Evolutionary conservation across 92 coral and sea anemone genomes (phyloP).

Genomic region (Porites lobata): DNA sequence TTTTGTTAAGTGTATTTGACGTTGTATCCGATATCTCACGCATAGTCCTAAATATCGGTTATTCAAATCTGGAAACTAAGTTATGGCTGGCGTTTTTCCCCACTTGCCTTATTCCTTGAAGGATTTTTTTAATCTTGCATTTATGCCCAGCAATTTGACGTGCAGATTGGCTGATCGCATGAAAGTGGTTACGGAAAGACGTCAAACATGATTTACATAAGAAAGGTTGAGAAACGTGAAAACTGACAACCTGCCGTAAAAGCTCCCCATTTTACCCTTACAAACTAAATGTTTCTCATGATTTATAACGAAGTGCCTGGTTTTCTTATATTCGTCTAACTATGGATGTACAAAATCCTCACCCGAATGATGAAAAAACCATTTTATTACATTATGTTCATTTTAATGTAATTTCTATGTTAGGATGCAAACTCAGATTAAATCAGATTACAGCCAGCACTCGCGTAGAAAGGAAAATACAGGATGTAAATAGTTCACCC

Average conservation of each 20-base stretch:
- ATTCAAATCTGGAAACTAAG: neutral
- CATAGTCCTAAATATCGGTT: neutral
- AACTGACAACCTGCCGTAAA: neutral
- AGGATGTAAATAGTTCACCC: conserved; percentile 5
- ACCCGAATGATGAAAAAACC: too few species aligned
- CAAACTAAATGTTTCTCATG: too few species aligned
- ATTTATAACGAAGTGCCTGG: too few species aligned
- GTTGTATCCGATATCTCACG: neutral
- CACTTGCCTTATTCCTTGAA: neutral
- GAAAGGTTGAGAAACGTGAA: too few species aligned
- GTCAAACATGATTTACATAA: neutral
- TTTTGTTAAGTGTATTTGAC: neutral
- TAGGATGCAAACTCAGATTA: neutral
- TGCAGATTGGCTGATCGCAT: neutral
- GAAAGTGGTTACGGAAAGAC: neutral
- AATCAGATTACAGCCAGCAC: neutral
- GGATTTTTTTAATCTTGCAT: neutral
- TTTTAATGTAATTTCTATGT: neutral
- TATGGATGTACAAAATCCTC: too few species aligned
- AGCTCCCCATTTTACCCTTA: neutral
- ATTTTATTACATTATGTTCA: too few species aligned
- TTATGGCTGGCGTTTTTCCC: neutral
- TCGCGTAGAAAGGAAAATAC: neutral
- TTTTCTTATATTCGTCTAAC: too few species aligned
- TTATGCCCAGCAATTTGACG: neutral